Evolutionary conservation across 1,140 invertebrate species (phyloP), one percentile per base, ranked within the genome.

Genomic region (Rhizoglyphus robini): DNA sequence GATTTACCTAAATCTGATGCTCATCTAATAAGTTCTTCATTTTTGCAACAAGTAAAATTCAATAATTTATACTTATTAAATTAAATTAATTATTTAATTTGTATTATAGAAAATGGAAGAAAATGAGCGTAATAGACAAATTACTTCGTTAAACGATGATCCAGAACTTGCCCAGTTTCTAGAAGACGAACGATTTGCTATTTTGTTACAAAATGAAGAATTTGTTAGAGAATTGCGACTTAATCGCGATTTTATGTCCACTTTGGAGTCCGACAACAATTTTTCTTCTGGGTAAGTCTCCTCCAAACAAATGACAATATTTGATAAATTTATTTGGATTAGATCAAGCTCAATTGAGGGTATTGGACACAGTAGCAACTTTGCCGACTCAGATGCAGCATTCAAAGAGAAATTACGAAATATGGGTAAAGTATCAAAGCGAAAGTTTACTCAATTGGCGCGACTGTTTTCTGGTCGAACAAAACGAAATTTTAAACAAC

Each of bases 201-300:
- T 91, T 63, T 87, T 91, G 76, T 77, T 94, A 58, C 90, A 94
- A 75, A 93, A 93, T 73, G 88, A 90, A 74, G 90, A 94, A 76
- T 94, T 94, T 72, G 86, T 94, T 82, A 83, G 86, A 46, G 87
- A 91, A 73, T 76, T 94, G 31, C 78, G 88, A 66, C 85, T 85
- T 80, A 91, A 94, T 74, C 83, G 90, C 74, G 88, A 92, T 72
- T 94, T 94, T 72, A 83, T 93, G 76, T 85, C 83, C 38, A 87
- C 88, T 3, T 76, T 94, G 49, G 87, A 92, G 4, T 54, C 49
- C 5, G 66, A 67, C 41, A 49, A 65, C 20, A 30, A 63, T 20
- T 15, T 15, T 46, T n/a, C 13, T 3, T 38, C 27, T 13, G 59
- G 27, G 36, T 23, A 15, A 46, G 2, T 34, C 36, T 58, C 15